Conservation (phyloP, 2,113 vertebrate genomes). For the Rhinichthys klamathensis region DNA sequence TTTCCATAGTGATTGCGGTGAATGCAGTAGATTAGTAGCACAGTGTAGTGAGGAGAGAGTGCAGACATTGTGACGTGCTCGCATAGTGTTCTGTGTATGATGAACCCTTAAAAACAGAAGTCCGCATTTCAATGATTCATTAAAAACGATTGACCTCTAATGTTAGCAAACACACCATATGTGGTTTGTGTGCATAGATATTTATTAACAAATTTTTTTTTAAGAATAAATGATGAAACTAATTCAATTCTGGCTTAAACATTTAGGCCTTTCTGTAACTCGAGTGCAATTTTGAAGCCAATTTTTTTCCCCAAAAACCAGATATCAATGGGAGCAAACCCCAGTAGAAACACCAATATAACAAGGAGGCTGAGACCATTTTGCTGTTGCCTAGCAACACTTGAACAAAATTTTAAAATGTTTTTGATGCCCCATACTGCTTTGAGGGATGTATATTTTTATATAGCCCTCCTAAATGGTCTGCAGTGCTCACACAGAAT, state of each 20-base stretch:
- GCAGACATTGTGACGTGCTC: slow-evolving; percentile 66
- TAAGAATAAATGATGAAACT: background rate
- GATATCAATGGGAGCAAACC: slow-evolving; percentile 74
- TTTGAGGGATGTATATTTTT: slow-evolving; percentile 76
- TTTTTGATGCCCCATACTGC: slow-evolving; percentile 74
- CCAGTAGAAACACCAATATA: slow-evolving; percentile 68
- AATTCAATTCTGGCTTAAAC: background rate
- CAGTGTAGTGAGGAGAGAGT: slow-evolving; percentile 69
- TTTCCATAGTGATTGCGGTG: slow-evolving; percentile 81
- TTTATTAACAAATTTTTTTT: background rate
- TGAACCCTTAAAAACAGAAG: background rate
- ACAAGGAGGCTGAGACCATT: slow-evolving; percentile 71
- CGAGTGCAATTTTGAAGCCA: background rate
- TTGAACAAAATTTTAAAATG: slow-evolving; percentile 77
- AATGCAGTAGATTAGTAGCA: slow-evolving; percentile 75
- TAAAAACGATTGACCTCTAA: background rate
- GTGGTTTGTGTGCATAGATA: background rate
- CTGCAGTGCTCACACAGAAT: slow-evolving; percentile 47
- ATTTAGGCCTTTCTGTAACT: background rate
- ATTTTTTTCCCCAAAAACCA: too few species aligned
- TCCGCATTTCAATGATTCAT: background rate
- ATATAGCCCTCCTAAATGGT: slow-evolving; percentile 66
- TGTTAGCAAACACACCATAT: background rate
- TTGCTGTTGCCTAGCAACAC: slow-evolving; percentile 83
- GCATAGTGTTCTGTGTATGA: background rate